A percentile compares a stretch with the other conserved stretches of the same genome.
Conservation (phyloP, 2,888 invertebrate genomes). For the Macrosiphum euphorbiae region DNA sequence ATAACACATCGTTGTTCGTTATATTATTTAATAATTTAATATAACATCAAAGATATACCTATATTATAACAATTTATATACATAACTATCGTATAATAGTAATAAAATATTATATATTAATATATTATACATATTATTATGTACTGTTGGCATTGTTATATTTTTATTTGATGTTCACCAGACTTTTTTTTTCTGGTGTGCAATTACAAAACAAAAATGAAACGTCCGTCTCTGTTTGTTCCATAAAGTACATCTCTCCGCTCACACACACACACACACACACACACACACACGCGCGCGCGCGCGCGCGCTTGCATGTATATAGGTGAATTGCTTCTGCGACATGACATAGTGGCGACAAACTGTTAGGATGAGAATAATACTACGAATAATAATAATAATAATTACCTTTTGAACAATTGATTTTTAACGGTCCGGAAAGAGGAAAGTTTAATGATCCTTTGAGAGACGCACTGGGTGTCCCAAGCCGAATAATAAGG, state of each 20-base stretch:
- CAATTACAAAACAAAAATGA: constrained; percentile 19
- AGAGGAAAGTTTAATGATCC: constrained; percentile 64
- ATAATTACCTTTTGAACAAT: constrained; percentile 54
- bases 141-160: neutral
- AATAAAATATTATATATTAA: neutral
- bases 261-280: neutral
- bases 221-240: neutral
- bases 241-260: neutral
- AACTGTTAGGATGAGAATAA: constrained; percentile 17
- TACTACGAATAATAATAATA: neutral
- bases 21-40: neutral
- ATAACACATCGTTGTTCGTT: neutral
- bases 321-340: constrained; percentile 5
- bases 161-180: neutral
- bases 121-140: neutral
- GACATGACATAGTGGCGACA: constrained; percentile 18
- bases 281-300: neutral
- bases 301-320: neutral
- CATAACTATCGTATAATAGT: neutral
- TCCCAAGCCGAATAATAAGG: constrained; percentile 47
- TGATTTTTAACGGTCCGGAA: constrained; percentile 62
- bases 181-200: neutral
- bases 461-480: constrained; percentile 45
- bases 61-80: neutral
- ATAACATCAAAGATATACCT: neutral